Base-by-base conservation (phyloP, 2,113 vertebrate species). In the Craseonycteris thonglongyai region DNA sequence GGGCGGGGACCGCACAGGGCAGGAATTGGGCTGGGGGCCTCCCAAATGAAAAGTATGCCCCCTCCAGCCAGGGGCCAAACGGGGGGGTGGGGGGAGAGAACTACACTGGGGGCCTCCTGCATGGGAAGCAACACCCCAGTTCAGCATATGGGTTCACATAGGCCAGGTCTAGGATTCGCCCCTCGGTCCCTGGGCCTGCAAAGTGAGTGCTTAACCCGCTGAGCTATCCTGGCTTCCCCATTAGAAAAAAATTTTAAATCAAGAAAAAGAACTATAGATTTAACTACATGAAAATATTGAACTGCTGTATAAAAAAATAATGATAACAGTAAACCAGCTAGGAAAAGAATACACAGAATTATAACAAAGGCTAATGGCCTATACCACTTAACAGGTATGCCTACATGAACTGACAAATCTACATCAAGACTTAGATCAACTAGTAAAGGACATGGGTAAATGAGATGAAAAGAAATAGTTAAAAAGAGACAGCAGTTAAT, bases 251-350 rank as follows among this genome's bases (percentile, higher is more conserved):
- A 47, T 40, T 40, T 69, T 68, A 35, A 61, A 81, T 59, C n/a
- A 92, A 90, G 42, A 82, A 91, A 91, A 95, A 66, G 13, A 88
- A 51, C 21, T 47, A 81, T 7, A 65, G 47, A 58, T 38, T 82
- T 81, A 91, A 91, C 8, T 42, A 89, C 61, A 68, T 45, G 56
- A 91, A 97, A 92, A 92, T 58, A 82, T 12, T 87, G 68, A 86
- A 89, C 26, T 65, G 18, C 30, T 76, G 16, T 42, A 72, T 80
- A 42, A 72, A 79, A 85, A 80, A 80, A 88, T 28, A 78, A 65
- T 22, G 2, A 80, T 74, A 47, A 26, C 35, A 63, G 72, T 92
- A 82, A 86, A 47, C 54, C 24, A 30, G n/a, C 11, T 40, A 42
- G 16, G 35, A 59, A 66, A 72, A 85, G 24, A 76, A 61, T 9